Percentiles rank a stretch among this genome's conserved stretches.
phyloP scores from a whole-genome alignment of 1,140 invertebrate species.

The Eriocheir sinensis region DNA sequence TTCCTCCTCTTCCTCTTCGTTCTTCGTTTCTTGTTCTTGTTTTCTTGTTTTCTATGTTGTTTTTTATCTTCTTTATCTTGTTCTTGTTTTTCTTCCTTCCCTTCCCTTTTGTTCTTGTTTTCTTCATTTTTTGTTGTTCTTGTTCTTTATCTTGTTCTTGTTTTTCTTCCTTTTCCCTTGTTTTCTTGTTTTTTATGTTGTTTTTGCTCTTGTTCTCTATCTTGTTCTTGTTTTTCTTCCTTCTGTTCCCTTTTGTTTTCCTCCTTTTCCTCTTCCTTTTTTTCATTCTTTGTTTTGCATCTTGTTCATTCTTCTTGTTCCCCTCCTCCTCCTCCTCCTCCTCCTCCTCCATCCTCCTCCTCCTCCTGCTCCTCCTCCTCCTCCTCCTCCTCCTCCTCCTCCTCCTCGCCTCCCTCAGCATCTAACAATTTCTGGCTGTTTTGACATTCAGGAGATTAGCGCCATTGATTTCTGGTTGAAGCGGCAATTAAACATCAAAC shows the following conservation, averaged over 20 bases:
- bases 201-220: neutral
- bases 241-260: neutral
- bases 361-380: neutral
- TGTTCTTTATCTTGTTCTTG: neutral
- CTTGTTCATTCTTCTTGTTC: too few relatives aligned
- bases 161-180: neutral
- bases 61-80: neutral
- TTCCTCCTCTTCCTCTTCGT: neutral
- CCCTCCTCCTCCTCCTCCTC: neutral
- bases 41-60: too few relatives aligned
- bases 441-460: slow-evolving; percentile 72
- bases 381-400: neutral
- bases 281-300: too few relatives aligned
- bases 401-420: neutral
- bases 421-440: slow-evolving; percentile 63
- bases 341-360: neutral
- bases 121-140: too few relatives aligned
- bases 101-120: neutral
- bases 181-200: neutral
- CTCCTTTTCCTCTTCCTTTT: neutral
- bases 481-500: slow-evolving; percentile 74
- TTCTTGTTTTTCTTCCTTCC: neutral
- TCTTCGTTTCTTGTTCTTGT: neutral
- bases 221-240: neutral
- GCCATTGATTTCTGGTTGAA: slow-evolving; percentile 73